Conservation (phyloP, 1,140 invertebrate genomes). For the Oreohelix idahoensis region DNA sequence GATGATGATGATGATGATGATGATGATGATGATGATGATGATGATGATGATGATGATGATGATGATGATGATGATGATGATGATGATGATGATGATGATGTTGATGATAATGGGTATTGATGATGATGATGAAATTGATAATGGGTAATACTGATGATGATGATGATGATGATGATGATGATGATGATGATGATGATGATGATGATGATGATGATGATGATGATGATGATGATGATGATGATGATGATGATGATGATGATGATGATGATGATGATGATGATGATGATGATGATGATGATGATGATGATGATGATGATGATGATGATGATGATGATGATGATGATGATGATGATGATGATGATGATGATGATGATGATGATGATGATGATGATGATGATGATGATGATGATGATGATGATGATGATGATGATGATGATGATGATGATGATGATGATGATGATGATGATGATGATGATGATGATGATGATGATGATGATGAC, state of each 20-base stretch:
- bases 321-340: neutral
- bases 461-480: too few species aligned
- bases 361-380: neutral
- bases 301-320: conserved; percentile 5
- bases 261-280: conserved; percentile 20
- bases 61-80: too few species aligned
- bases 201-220: conserved; percentile 22
- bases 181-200: conserved; percentile 22
- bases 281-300: conserved; percentile 5
- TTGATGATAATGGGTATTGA: neutral
- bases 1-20: neutral
- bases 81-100: too few species aligned
- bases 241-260: conserved; percentile 7
- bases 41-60: neutral
- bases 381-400: neutral
- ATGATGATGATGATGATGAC: neutral
- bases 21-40: neutral
- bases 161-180: conserved; percentile 25
- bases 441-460: too few species aligned
- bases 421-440: too few species aligned
- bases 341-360: conserved; percentile 1
- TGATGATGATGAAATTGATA: too few species aligned
- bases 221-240: conserved; percentile 24
- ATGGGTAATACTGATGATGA: conserved; percentile 8
- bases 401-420: too few species aligned